These are phyloP conservation scores for Psephotus haematonotus DNA, from an alignment of 2,113 vertebrate species.

Conservation along the genomic window DNA sequence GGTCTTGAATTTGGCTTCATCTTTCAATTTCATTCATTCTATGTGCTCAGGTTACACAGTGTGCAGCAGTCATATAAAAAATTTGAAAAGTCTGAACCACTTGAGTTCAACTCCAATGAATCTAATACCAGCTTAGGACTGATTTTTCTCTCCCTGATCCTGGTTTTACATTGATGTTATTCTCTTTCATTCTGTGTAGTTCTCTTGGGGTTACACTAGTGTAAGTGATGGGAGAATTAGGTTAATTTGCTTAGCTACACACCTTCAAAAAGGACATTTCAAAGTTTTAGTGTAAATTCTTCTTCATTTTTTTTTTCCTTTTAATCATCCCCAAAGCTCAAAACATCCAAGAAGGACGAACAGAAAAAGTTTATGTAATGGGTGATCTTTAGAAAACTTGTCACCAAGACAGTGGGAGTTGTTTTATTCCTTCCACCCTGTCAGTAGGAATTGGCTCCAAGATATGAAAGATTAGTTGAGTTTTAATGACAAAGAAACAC, in stretches of 20 bases:
- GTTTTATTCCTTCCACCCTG: conserved; percentile 35
- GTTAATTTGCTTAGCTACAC: not conserved
- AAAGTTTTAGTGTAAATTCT: not conserved
- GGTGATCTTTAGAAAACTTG: conserved; percentile 51
- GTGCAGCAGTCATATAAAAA: not conserved
- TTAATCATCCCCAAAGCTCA: conserved; percentile 20
- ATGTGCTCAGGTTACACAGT: not conserved
- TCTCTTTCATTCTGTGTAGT: not conserved
- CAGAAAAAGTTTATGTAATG: conserved; percentile 17
- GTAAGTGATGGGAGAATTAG: not conserved
- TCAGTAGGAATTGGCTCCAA: conserved; percentile 47
- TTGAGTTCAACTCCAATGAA: not conserved
- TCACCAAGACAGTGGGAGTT: conserved; percentile 28
- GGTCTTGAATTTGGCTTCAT: not conserved
- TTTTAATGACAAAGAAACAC: conserved; percentile 56
- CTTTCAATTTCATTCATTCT: not conserved
- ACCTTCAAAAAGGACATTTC: not conserved
- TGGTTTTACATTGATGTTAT: not conserved
- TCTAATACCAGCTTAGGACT: not conserved
- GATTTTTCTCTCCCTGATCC: not conserved
- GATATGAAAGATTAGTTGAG: conserved; percentile 39
- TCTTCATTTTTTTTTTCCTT: not conserved
- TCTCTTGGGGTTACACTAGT: not conserved
- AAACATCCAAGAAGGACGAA: conserved; percentile 31
- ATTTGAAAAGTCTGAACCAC: not conserved